phyloP scores from a whole-genome alignment of 1,140 invertebrate species.

The Pseudomyrmex gracilis region DNA sequence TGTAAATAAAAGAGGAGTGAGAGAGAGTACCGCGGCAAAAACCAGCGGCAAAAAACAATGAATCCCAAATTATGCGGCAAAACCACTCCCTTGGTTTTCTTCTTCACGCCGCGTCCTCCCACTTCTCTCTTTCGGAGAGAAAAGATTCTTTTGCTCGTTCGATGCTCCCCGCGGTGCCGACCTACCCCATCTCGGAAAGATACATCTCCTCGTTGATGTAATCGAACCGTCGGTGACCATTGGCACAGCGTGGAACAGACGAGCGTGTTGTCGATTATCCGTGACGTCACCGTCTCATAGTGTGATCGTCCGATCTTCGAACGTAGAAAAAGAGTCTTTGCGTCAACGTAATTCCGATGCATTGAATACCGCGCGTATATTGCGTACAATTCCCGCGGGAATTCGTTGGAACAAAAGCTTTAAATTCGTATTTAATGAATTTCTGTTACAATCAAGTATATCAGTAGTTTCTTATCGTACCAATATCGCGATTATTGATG shows the following conservation, averaged over 20 bases:
- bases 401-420: no score
- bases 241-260: constrained; percentile 52
- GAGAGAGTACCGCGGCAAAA: constrained; percentile 10
- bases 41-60: constrained; percentile 36
- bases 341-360: background rate
- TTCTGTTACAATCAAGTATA: no score
- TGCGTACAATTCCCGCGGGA: background rate
- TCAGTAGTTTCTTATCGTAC: no score
- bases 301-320: constrained; percentile 8
- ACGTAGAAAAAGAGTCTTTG: background rate
- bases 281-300: constrained; percentile 23
- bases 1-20: background rate
- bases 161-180: constrained; percentile 35
- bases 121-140: background rate
- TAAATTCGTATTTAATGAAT: no score
- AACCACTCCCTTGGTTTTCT: constrained; percentile 18
- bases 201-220: constrained; percentile 46
- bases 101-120: background rate
- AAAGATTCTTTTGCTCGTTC: constrained; percentile 4
- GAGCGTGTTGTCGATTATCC: background rate
- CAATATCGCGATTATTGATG: no score
- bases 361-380: background rate
- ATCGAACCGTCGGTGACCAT: constrained; percentile 55
- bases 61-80: constrained; percentile 44
- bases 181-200: background rate